phyloP scores from a whole-genome alignment of 2,797 vertebrate species.

The Remorina albescens region DNA sequence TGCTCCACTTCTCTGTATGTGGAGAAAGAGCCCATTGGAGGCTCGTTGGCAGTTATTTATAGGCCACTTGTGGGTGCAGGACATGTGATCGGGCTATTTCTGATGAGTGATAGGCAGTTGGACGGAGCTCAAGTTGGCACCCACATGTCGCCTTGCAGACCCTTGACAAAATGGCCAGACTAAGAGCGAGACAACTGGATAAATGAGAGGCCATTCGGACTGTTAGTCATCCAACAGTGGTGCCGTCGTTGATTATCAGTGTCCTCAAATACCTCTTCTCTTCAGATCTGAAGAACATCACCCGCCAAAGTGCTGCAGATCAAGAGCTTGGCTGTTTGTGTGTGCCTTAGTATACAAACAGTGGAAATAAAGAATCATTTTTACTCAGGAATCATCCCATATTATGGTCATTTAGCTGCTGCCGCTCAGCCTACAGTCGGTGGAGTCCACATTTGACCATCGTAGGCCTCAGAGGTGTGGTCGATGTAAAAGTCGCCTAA shows the following conservation, averaged over 20 bases:
- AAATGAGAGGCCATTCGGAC: conserved; percentile 45
- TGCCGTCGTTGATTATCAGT: conserved; percentile 50
- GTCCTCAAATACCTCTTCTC: conserved; percentile 47
- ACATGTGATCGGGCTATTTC: conserved; percentile 87
- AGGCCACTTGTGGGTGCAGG: conserved; percentile 74
- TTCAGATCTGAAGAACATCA: conserved; percentile 21
- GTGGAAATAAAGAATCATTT: neutral
- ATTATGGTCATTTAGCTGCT: neutral
- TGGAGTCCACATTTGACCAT: neutral
- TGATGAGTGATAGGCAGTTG: conserved; percentile 79
- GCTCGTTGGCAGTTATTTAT: conserved; percentile 79
- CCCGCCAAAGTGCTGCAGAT: conserved; percentile 1
- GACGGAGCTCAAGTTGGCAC: conserved; percentile 76
- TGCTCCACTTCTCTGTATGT: conserved; percentile 44
- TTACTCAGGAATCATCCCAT: neutral
- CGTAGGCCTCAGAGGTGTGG: neutral
- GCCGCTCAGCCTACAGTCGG: neutral
- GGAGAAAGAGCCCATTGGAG: conserved; percentile 57
- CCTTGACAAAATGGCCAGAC: conserved; percentile 75
- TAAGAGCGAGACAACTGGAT: conserved; percentile 61
- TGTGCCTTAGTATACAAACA: neutral
- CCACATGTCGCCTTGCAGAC: conserved; percentile 79
- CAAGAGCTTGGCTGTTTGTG: neutral
- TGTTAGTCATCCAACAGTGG: conserved; percentile 49
- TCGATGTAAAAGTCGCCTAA: neutral